phyloP scores from a whole-genome alignment of 2,888 invertebrate genomes.

The Epicampocera succincta region DNA sequence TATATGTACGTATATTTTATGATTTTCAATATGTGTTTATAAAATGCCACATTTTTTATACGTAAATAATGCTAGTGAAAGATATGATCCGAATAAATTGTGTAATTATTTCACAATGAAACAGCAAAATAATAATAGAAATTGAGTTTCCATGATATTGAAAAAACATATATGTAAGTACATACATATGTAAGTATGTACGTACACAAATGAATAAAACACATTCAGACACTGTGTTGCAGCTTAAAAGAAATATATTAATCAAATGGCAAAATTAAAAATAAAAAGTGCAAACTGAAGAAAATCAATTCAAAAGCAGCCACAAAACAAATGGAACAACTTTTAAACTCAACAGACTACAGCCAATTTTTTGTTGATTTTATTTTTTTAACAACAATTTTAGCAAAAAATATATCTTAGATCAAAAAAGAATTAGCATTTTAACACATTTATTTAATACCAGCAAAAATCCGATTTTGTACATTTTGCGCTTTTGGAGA shows the following conservation, averaged over 20 bases:
- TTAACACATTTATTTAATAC: conserved; percentile 16
- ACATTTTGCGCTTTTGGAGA: background rate
- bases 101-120: too few species aligned
- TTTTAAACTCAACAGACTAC: conserved; percentile 33
- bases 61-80: too few species aligned
- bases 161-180: background rate
- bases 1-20: too few species aligned
- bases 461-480: conserved; percentile 33
- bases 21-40: too few species aligned
- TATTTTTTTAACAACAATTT: conserved; percentile 2
- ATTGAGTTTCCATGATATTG: too few species aligned
- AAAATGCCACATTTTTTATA: too few species aligned
- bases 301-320: conserved; percentile 20
- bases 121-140: too few species aligned
- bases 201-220: background rate
- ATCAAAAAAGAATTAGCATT: conserved; percentile 21
- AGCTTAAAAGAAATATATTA: conserved; percentile 9
- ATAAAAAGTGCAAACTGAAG: conserved; percentile 12
- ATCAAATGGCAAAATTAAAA: conserved; percentile 17
- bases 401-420: conserved; percentile 1
- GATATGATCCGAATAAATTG: too few species aligned
- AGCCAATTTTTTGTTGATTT: conserved; percentile 5
- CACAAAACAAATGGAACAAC: conserved; percentile 2
- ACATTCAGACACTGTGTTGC: background rate
- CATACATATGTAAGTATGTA: background rate